Evolutionary conservation across 2,797 vertebrate species (phyloP).

Genomic region (Catharus ustulatus): DNA sequence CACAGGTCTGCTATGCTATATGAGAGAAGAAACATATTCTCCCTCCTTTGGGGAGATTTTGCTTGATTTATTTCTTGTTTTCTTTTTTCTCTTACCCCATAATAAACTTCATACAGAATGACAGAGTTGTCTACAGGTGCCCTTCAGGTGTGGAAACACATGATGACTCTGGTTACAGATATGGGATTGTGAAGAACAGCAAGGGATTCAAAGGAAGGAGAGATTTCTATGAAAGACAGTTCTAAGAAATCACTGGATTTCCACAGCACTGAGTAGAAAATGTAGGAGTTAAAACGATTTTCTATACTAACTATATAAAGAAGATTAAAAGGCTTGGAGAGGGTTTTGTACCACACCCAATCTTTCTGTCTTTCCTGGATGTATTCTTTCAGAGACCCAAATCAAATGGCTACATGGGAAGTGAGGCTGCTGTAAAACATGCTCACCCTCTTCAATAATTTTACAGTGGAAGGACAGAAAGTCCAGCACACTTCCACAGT

Average conservation of each 20-base stretch:
- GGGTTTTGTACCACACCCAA: background rate
- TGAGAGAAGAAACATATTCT: background rate
- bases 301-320: background rate
- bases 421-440: background rate
- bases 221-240: background rate
- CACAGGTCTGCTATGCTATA: background rate
- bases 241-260: background rate
- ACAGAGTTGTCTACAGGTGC: conserved; percentile 30
- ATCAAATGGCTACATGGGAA: background rate
- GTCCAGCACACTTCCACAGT: background rate
- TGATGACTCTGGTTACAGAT: background rate
- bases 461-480: conserved; percentile 2
- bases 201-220: background rate
- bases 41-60: background rate
- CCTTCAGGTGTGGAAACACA: conserved; percentile 9
- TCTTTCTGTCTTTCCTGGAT: background rate
- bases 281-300: background rate
- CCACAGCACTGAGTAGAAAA: background rate
- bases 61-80: conserved; percentile 34
- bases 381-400: background rate
- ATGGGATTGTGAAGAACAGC: background rate
- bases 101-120: conserved; percentile 26
- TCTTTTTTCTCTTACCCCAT: conserved; percentile 2
- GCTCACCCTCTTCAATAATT: background rate
- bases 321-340: background rate